Evolutionary conservation across 1,140 invertebrate genomes (phyloP).

Genomic region (Musca domestica): DNA sequence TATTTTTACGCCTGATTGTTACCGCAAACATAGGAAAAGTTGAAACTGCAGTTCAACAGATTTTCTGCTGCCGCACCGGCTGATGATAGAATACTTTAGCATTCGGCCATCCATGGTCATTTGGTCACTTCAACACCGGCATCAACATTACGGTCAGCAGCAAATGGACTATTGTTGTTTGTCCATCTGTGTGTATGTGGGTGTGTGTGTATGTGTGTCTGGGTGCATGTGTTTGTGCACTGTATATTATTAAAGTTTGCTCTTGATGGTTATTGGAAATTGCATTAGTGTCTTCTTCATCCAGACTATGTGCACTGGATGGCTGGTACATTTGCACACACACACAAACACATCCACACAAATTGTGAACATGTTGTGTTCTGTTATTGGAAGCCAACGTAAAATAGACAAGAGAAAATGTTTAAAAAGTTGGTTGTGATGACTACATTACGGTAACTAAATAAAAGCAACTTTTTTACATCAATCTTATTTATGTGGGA

Average conservation of each 20-base stretch:
- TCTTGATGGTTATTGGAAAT: conserved; percentile 16
- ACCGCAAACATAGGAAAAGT: too few relatives aligned
- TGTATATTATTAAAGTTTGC: not conserved
- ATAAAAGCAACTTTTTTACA: conserved; percentile 9
- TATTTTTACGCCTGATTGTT: too few relatives aligned
- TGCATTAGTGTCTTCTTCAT: conserved; percentile 10
- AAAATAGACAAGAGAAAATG: too few relatives aligned
- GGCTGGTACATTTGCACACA: too few relatives aligned
- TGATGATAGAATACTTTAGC: not conserved
- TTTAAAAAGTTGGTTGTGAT: not conserved
- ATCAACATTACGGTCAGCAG: too few relatives aligned
- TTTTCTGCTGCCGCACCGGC: conserved; percentile 10
- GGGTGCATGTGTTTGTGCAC: not conserved
- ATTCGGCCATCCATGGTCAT: too few relatives aligned
- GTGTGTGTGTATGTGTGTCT: not conserved
- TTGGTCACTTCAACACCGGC: too few relatives aligned
- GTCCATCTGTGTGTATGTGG: not conserved
- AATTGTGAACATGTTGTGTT: too few relatives aligned
- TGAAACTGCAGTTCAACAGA: conserved; percentile 5
- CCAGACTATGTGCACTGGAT: too few relatives aligned
- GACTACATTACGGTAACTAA: conserved; percentile 17
- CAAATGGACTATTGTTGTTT: not conserved
- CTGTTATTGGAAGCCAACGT: too few relatives aligned
- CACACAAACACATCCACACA: too few relatives aligned
- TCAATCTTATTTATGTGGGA: too few relatives aligned